A percentile compares a stretch with the other conserved stretches of the same genome.
phyloP scores from a whole-genome alignment of 2,113 vertebrate species.

The Tragelaphus strepsiceros region DNA sequence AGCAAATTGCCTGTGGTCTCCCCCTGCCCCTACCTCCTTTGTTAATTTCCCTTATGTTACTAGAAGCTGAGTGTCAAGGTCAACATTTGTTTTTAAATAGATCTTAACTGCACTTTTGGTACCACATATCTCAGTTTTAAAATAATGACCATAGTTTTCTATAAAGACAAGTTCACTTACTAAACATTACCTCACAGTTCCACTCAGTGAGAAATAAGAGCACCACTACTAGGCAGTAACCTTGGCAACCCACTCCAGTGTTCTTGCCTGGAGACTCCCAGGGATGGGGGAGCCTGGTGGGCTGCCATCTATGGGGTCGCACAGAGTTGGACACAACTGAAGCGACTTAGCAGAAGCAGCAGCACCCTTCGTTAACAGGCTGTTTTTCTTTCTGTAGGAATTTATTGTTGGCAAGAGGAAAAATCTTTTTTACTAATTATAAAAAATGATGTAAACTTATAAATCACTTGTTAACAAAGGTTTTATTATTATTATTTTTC shows the following conservation, averaged over 20 bases:
- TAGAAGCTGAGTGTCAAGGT: not conserved
- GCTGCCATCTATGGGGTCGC: too few relatives aligned
- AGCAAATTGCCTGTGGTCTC: not conserved
- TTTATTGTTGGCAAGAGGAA: not conserved
- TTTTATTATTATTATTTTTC: not conserved
- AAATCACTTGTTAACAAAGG: conserved; percentile 5
- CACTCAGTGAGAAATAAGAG: not conserved
- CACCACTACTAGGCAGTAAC: not conserved
- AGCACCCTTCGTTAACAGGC: not conserved
- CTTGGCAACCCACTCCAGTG: too few relatives aligned
- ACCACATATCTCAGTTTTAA: not conserved
- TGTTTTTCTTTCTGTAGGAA: not conserved
- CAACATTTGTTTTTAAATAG: not conserved
- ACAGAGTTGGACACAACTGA: too few relatives aligned
- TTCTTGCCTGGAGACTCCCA: too few relatives aligned
- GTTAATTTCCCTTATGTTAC: not conserved
- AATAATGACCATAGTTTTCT: not conserved
- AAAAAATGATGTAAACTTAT: not conserved
- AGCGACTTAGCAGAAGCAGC: too few relatives aligned
- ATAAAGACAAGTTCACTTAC: not conserved
- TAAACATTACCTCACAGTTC: not conserved
- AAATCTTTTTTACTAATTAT: not conserved
- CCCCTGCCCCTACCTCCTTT: not conserved
- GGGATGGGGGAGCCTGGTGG: too few relatives aligned
- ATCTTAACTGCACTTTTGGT: not conserved